Conservation (phyloP, 2,797 vertebrate species). For the Falco novaeseelandiae region DNA sequence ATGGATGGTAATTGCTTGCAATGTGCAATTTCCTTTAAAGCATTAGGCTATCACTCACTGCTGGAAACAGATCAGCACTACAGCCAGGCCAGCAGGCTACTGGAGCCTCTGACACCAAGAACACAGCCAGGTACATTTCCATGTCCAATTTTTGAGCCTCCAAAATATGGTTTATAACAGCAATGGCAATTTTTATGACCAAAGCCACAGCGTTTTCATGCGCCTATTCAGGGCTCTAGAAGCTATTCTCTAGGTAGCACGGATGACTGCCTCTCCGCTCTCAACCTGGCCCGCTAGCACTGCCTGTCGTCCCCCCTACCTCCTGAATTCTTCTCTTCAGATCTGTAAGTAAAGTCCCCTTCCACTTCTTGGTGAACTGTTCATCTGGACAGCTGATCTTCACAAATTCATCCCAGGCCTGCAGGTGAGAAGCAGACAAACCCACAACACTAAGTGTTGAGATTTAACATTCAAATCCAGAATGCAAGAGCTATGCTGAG, state of each 20-base stretch:
- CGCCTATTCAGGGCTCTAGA: not conserved
- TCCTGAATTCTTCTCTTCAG: slow-evolving; percentile 84
- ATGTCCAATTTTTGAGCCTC: not conserved
- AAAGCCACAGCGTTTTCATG: rapidly evolving
- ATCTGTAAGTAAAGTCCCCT: slow-evolving; percentile 73
- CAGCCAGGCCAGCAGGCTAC: not conserved
- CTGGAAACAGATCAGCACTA: not conserved
- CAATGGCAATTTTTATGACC: not conserved
- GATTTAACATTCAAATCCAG: not conserved
- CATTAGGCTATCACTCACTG: not conserved
- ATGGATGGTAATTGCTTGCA: not conserved
- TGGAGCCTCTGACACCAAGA: not conserved
- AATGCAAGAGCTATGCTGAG: not conserved
- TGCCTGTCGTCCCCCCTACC: slow-evolving; percentile 68
- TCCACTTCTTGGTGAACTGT: slow-evolving; percentile 79
- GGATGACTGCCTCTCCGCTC: not conserved
- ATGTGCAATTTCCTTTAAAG: not conserved
- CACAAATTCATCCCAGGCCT: slow-evolving; percentile 86
- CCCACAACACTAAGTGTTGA: not conserved
- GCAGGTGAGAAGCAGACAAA: not conserved
- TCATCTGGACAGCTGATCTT: slow-evolving; percentile 77
- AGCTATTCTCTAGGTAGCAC: not conserved
- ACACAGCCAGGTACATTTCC: rapidly evolving
- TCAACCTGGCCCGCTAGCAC: not conserved
- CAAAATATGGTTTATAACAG: not conserved